Base-by-base conservation (phyloP, 1,140 invertebrate genomes). In the Brachystomella parvula region DNA sequence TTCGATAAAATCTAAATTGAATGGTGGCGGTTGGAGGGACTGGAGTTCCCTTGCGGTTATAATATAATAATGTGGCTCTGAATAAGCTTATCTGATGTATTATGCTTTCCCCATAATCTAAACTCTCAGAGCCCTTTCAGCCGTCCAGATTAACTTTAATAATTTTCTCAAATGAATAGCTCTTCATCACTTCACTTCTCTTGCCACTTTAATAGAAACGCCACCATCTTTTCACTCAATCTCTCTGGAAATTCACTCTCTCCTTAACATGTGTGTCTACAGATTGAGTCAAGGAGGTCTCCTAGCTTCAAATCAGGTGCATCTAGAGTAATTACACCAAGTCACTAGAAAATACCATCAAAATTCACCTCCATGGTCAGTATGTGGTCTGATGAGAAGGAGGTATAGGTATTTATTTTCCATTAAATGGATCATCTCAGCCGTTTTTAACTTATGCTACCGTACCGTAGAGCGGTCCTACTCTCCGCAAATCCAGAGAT, bases 151-250 rank as follows among this genome's bases (percentile, higher is more conserved):
- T 72, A 72, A 72, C 67, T 72, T 72, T 72, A 53, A 72, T 72
- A 72, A 72, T 72, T 72, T 69, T 69, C 70, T 72, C 70, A 71
- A 56, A 58, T 71, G 66, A 67, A 71, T 71, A 70, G 65, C 68
- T 66, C 58, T 61, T 63, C 61, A 64, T 63, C 59, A 61, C 62
- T 61, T 30, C 47, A 32, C 61, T 59, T 31, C 26, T 49, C 30
- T 49, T 47, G 19, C 62, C 3, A 32, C 44, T 3, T 39, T 28
- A 19, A 60, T 2, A 33, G 19, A 56, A 17, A 44, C 49, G 6
- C 29, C 32, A 12, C 24, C n/a, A 12, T 44, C 30, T n/a, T 47
- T 47, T 39, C 12, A 30, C n/a, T n/a, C n/a, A n/a, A n/a, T n/a
- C n/a, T n/a, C n/a, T n/a, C n/a, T 32, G 30, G 29, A 32, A 60